Percentiles rank a stretch among this genome's conserved stretches.
phyloP scores from a whole-genome alignment of 2,797 vertebrate species.

The Xiphophorus birchmanni region DNA sequence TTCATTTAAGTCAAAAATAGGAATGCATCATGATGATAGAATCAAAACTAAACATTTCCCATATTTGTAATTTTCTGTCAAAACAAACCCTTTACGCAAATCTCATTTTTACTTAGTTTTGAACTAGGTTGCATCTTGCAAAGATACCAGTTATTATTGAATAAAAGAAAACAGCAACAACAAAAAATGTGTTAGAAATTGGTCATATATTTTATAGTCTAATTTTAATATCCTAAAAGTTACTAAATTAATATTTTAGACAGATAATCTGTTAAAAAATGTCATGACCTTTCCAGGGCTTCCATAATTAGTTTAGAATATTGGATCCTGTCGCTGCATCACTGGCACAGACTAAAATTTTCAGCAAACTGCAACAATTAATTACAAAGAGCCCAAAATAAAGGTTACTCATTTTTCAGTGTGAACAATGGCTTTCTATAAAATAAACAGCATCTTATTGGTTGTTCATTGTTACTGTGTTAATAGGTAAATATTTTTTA shows the following conservation, averaged over 20 bases:
- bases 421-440: neutral
- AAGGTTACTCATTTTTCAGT: neutral
- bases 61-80: neutral
- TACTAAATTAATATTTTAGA: neutral
- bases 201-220: neutral
- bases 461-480: neutral
- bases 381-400: neutral
- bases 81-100: neutral
- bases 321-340: neutral
- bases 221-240: neutral
- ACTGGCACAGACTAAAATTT: neutral
- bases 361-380: neutral
- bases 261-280: neutral
- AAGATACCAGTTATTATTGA: neutral
- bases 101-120: neutral
- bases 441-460: neutral
- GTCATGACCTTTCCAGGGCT: neutral
- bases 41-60: neutral
- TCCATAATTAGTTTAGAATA: neutral
- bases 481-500: neutral
- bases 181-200: neutral
- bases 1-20: neutral
- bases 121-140: neutral
- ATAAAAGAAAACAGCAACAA: neutral
- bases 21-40: neutral